Conservation (phyloP, 2,888 invertebrate species). For the Saturnia pavonia region DNA sequence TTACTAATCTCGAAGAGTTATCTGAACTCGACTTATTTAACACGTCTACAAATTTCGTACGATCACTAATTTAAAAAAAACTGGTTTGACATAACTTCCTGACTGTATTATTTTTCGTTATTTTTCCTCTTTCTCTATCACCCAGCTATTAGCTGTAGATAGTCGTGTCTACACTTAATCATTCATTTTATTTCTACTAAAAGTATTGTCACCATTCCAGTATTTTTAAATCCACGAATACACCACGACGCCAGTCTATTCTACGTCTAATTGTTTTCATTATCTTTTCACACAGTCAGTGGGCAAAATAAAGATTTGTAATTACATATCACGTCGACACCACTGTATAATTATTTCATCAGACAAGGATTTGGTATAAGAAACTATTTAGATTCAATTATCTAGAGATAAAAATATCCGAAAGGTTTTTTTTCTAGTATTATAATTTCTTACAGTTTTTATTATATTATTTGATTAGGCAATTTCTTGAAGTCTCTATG, state of each 20-base stretch:
- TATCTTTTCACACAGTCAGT: constrained; percentile 63
- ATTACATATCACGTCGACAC: constrained; percentile 47
- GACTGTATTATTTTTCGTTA: too few relatives aligned
- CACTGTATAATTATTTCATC: constrained; percentile 58
- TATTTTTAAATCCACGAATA: constrained; percentile 24
- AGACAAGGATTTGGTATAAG: constrained; percentile 30
- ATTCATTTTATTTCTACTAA: neutral
- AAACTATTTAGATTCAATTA: constrained; percentile 1
- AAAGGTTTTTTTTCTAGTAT: neutral
- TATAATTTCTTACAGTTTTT: too few relatives aligned
- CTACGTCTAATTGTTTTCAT: constrained; percentile 58
- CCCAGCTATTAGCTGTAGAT: too few relatives aligned
- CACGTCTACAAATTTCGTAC: too few relatives aligned
- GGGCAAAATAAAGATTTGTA: constrained; percentile 54
- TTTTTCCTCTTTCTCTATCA: too few relatives aligned
- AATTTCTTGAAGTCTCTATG: neutral
- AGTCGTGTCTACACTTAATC: too few relatives aligned
- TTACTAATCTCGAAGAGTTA: too few relatives aligned
- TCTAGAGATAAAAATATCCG: neutral
- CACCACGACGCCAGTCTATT: constrained; percentile 15
- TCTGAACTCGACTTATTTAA: too few relatives aligned
- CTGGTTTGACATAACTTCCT: too few relatives aligned
- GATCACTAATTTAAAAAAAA: too few relatives aligned
- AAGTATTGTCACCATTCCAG: constrained; percentile 23
- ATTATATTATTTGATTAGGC: too few relatives aligned